Evolutionary conservation across 2,888 invertebrate genomes (phyloP).

Genomic region (Lymantria dispar): DNA sequence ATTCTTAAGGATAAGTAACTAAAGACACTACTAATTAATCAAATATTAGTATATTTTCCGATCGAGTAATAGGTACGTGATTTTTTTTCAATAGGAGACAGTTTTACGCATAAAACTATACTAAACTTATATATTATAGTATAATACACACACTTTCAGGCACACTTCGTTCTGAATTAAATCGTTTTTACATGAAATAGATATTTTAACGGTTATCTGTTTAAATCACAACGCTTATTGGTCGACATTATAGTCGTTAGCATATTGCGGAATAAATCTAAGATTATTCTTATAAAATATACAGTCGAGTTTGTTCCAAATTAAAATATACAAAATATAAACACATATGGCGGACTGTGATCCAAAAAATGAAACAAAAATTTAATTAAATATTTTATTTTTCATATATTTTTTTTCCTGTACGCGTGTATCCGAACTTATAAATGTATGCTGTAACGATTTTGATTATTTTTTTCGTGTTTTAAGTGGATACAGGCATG

Average conservation of each 20-base stretch:
- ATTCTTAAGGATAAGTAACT: slow-evolving; percentile 2
- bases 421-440: too few relatives aligned
- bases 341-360: too few relatives aligned
- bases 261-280: too few relatives aligned
- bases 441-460: too few relatives aligned
- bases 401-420: too few relatives aligned
- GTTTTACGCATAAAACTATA: slow-evolving; percentile 10
- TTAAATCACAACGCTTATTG: slow-evolving; percentile 25
- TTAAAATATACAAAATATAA: too few relatives aligned
- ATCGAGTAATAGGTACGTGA: not conserved
- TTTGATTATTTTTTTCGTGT: too few relatives aligned
- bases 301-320: too few relatives aligned
- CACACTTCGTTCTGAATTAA: slow-evolving; percentile 46
- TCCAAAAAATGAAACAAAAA: too few relatives aligned
- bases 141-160: slow-evolving; percentile 41
- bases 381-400: too few relatives aligned
- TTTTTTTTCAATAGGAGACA: not conserved
- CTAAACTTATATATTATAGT: slow-evolving; percentile 32
- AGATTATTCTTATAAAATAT: too few relatives aligned
- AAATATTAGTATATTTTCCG: not conserved
- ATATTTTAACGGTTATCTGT: not conserved
- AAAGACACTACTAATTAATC: not conserved
- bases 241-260: not conserved
- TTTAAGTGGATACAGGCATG: too few relatives aligned
- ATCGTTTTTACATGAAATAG: slow-evolving; percentile 11